These are phyloP conservation scores for Mimumesa dahlbomi DNA, from an alignment of 2,888 invertebrate species.

Conservation along the genomic window DNA sequence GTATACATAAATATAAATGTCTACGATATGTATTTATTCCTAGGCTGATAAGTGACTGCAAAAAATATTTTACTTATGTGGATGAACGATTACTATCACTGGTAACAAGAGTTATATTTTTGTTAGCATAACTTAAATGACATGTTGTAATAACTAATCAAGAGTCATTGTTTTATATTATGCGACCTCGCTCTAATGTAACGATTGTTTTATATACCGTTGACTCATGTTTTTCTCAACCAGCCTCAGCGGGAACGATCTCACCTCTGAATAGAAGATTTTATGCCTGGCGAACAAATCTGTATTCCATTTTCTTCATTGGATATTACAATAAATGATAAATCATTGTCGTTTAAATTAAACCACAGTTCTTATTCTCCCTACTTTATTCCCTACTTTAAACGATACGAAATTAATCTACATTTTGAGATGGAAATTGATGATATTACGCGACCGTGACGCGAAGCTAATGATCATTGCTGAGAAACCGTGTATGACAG, in stretches of 20 bases:
- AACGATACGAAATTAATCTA: too few relatives aligned
- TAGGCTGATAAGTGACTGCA: slow-evolving; percentile 59
- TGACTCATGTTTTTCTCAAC: slow-evolving; percentile 40
- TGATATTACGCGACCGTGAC: too few relatives aligned
- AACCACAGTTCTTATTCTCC: too few relatives aligned
- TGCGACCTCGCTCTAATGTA: slow-evolving; percentile 50
- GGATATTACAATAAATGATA: slow-evolving; percentile 63
- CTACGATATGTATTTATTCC: slow-evolving; percentile 47
- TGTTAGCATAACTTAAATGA: slow-evolving; percentile 69
- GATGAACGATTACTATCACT: slow-evolving; percentile 58
- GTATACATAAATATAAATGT: slow-evolving; percentile 18
- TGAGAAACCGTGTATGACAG: too few relatives aligned
- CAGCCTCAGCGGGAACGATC: slow-evolving; percentile 32
- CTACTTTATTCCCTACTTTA: too few relatives aligned
- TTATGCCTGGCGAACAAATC: slow-evolving; percentile 41
- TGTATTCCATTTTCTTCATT: slow-evolving; percentile 61
- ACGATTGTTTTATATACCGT: slow-evolving; percentile 64
- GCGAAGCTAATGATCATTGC: too few relatives aligned
- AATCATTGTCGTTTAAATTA: slow-evolving; percentile 56
- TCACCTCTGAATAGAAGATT: slow-evolving; percentile 30
- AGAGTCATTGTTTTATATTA: slow-evolving; percentile 65
- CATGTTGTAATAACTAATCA: slow-evolving; percentile 60
- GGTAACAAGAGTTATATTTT: slow-evolving; percentile 74
- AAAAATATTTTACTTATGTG: slow-evolving; percentile 70
- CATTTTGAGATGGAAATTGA: too few relatives aligned